These are phyloP conservation scores for Drosophila pseudotakahashii DNA, from an alignment of 2,888 invertebrate genomes.

Conservation along the genomic window DNA sequence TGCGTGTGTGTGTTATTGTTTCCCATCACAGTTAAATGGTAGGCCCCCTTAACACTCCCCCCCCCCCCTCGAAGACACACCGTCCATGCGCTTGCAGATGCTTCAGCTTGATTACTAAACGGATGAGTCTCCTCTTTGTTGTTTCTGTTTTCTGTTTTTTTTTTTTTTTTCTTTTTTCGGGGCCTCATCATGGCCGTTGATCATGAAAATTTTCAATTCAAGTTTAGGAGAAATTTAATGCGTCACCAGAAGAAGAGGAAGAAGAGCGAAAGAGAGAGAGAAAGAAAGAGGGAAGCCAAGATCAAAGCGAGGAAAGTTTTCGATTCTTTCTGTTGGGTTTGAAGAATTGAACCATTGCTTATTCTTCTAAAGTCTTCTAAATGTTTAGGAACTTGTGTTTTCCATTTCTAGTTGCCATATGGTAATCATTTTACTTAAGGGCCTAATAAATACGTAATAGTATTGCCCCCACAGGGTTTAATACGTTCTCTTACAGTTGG, in stretches of 20 bases:
- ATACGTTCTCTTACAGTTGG: background rate
- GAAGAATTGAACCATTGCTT: background rate
- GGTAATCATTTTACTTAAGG: background rate
- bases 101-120: constrained; percentile 38
- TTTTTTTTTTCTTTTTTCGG: constrained; percentile 17
- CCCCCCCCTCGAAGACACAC: background rate
- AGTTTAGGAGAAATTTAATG: constrained; percentile 74
- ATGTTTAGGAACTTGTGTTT: no score
- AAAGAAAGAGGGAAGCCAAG: background rate
- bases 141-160: constrained; percentile 4
- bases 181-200: constrained; percentile 65
- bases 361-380: background rate
- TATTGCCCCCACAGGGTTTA: background rate
- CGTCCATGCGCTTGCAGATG: constrained; percentile 19
- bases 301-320: constrained; percentile 8
- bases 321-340: background rate
- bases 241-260: constrained; percentile 29
- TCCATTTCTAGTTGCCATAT: background rate
- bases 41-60: constrained; percentile 5
- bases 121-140: constrained; percentile 35
- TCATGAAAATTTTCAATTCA: constrained; percentile 79
- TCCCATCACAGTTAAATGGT: constrained; percentile 40
- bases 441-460: background rate
- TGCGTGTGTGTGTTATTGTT: constrained; percentile 18
- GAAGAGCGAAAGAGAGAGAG: background rate